Percentiles rank a stretch among this genome's conserved stretches.
Evolutionary conservation across 2,888 invertebrate species (phyloP).

Genomic region (Caenorhabditis plicata): DNA sequence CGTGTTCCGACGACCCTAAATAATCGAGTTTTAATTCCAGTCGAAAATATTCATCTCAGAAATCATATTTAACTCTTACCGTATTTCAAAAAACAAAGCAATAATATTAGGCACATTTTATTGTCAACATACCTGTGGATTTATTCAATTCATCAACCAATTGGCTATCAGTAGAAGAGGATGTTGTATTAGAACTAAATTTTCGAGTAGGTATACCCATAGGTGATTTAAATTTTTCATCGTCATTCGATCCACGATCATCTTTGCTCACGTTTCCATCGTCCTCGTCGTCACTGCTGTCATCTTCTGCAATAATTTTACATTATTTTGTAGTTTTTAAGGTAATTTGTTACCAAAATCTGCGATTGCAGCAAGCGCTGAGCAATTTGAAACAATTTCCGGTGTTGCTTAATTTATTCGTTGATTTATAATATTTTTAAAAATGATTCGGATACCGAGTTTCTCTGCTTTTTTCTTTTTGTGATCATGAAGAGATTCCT

Average conservation of each 20-base stretch:
- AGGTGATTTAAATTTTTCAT: constrained; percentile 30
- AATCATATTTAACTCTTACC: neutral
- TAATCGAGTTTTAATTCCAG: too few relatives aligned
- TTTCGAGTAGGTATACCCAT: constrained; percentile 43
- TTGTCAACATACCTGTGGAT: constrained; percentile 19
- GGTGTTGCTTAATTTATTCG: constrained; percentile 17
- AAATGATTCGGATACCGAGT: neutral
- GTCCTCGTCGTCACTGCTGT: constrained; percentile 4
- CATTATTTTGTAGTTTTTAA: neutral
- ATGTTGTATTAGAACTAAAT: constrained; percentile 30
- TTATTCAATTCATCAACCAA: constrained; percentile 3
- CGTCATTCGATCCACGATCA: neutral
- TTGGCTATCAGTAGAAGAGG: constrained; percentile 3
- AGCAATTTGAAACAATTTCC: constrained; percentile 41
- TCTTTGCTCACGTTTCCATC: neutral
- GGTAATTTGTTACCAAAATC: constrained; percentile 33
- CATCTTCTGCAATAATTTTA: constrained; percentile 13
- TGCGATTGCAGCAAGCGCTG: constrained; percentile 45
- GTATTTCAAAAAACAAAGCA: constrained; percentile 4
- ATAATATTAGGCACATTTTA: constrained; percentile 2
- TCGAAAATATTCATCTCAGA: too few relatives aligned
- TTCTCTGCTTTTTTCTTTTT: constrained; percentile 7
- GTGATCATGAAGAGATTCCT: constrained; percentile 70
- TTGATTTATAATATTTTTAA: neutral
- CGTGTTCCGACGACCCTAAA: neutral